phyloP scores from a whole-genome alignment of 1,140 invertebrate species.

The Drosophila parabipectinata region DNA sequence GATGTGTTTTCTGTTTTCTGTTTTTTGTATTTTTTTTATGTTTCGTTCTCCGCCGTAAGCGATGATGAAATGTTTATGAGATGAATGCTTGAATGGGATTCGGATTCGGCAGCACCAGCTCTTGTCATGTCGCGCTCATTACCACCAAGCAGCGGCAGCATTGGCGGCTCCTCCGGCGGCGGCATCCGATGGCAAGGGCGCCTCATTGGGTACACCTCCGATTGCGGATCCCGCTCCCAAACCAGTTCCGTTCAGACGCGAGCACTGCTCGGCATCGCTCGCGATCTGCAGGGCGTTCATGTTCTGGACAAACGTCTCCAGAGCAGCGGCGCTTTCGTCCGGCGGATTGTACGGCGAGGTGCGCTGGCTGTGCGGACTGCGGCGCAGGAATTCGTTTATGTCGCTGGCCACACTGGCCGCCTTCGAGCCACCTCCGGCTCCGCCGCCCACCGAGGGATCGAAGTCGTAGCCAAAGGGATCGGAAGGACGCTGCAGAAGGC shows the following conservation, averaged over 20 bases:
- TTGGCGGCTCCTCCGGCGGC: constrained; percentile 52
- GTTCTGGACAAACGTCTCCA: constrained; percentile 80
- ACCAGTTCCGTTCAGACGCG: constrained; percentile 64
- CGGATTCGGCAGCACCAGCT: constrained; percentile 41
- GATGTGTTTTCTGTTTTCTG: constrained; percentile 43
- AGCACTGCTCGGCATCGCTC: constrained; percentile 72
- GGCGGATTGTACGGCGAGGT: constrained; percentile 73
- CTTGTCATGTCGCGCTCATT: constrained; percentile 49
- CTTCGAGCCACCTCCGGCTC: constrained; percentile 39
- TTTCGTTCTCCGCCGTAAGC: constrained; percentile 41
- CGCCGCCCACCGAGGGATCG: constrained; percentile 41
- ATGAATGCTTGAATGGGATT: constrained; percentile 42
- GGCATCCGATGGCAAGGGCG: constrained; percentile 47
- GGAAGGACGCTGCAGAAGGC: constrained; percentile 55
- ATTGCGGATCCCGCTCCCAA: background rate
- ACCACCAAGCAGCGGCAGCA: constrained; percentile 67
- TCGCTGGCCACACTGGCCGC: constrained; percentile 68
- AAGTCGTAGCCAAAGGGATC: constrained; percentile 75
- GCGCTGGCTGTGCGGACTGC: constrained; percentile 74
- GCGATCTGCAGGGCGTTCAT: constrained; percentile 75
- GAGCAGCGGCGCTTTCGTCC: constrained; percentile 69
- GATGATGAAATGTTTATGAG: constrained; percentile 66
- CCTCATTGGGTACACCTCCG: constrained; percentile 40
- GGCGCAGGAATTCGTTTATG: constrained; percentile 72
- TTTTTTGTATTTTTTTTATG: constrained; percentile 35